Evolutionary conservation across 2,888 invertebrate species (phyloP), one percentile per base, ranked within the genome.

Genomic region (Melikaiella ostensackeni): DNA sequence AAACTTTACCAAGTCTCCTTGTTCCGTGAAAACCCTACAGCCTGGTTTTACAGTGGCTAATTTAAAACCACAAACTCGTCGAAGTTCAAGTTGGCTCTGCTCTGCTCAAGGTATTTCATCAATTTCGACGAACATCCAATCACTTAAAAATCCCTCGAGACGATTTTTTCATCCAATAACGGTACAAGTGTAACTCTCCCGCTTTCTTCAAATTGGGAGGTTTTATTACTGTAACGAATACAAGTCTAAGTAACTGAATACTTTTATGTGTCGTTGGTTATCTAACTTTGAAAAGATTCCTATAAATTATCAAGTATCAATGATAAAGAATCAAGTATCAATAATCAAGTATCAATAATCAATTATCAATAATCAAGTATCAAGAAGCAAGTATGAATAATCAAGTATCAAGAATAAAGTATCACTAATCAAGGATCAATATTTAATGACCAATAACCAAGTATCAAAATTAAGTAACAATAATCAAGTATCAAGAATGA

Each of bases 21-120:
- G 9, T 21, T 66, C 27, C 55, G 8, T 46, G 30, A 24, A 66
- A 66, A 70, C 70, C 30, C 30, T n/a, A 30, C 27, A 66, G 42
- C 66, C 42, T 8, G 42, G 66, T 66, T 66, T 8, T 66, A 42
- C 42, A 70, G 70, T 27, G 30, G 42, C 24, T 70, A 50, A 70
- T 70, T 70, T n/a, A 70, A 70, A 70, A 42, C 30, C 46, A 30
- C 70, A 70, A 50, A 70, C 70, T 70, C 9, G 46, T 38, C 42
- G 27, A 42, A 50, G 50, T n/a, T 50, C 8, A 50, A 50, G 8
- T n/a, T 50, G 50, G 46, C 19, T 46, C 46, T 46, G 13, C 42
- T 42, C 19, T 42, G 16, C 46, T 46, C n/a, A 55, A 55, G 19
- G 35, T 38, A 46, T 46, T 66, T 46, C 30, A 66, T 27, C 7